Percentiles rank a stretch among this genome's conserved stretches.
phyloP scores from a whole-genome alignment of 2,888 invertebrate species.

The Orchesellides sinensis region DNA sequence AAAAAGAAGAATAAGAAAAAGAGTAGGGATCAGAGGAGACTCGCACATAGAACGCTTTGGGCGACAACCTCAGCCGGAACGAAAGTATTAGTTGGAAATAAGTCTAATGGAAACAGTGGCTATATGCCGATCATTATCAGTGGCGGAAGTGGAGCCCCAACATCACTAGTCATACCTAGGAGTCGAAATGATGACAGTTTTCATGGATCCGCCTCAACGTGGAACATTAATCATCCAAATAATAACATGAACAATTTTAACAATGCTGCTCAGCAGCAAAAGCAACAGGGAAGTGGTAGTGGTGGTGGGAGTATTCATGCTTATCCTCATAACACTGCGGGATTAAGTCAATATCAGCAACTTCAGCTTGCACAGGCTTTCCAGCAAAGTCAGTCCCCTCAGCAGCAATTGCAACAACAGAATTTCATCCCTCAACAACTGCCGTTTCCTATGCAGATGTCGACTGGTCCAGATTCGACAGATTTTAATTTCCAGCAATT shows the following conservation, averaged over 20 bases:
- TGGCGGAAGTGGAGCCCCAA: slow-evolving; percentile 8
- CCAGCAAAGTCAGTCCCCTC: background rate
- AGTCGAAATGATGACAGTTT: slow-evolving; percentile 34
- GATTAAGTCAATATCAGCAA: background rate
- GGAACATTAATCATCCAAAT: slow-evolving; percentile 48
- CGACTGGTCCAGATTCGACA: background rate
- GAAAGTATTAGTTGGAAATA: too few relatives aligned
- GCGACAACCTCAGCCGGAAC: too few relatives aligned
- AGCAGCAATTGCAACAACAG: background rate
- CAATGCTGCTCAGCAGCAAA: slow-evolving; percentile 4
- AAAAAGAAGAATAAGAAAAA: slow-evolving; percentile 22
- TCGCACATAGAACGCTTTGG: slow-evolving; percentile 45
- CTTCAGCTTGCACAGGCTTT: background rate
- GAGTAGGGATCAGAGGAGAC: slow-evolving; percentile 12
- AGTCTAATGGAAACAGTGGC: background rate
- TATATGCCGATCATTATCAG: background rate
- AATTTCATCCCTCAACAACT: background rate
- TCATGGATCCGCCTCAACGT: slow-evolving; percentile 32
- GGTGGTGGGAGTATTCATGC: too few relatives aligned
- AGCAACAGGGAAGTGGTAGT: too few relatives aligned
- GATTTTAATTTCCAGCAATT: background rate
- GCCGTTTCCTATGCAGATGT: background rate
- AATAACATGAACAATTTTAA: background rate
- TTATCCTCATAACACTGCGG: too few relatives aligned
- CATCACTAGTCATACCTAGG: background rate